Base-by-base conservation (phyloP, 2,113 vertebrate species). In the Artemisiospiza belli region DNA sequence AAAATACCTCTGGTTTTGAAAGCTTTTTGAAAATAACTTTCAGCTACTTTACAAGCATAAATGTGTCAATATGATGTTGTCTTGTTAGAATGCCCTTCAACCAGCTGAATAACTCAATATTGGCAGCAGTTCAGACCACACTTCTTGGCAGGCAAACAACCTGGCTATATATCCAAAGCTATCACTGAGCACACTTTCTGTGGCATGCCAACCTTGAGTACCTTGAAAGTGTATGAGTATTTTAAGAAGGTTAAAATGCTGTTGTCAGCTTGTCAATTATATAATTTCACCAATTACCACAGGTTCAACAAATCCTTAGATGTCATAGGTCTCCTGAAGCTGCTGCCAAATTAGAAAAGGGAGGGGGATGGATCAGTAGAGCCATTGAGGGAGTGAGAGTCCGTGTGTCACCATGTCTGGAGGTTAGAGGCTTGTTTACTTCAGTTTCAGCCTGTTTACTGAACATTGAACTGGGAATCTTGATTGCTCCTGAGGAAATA, bases 91-190 rank as follows among this genome's bases (percentile, higher is more conserved):
- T 47, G 84, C 46, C 76, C 82, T 95, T 91, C 79, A 77, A n/a
- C 59, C 55, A 91, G 70, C 63, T 83, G 87, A 35, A 62, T 80
- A 92, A 80, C 17, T 92, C 81, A 77, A 55, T 58, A 67, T 2
- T 90, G 89, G 90, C 95, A 90, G 51, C 31, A 83, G 33, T 95
- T 91, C 94, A 74, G 51, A 86, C 51, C 46, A 74, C 90, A 91
- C 44, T 73, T 41, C 59, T 93, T 86, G 82, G 91, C 93, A 86
- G 59, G 67, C 27, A 87, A 83, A 54, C 33, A 87, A 55, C 24
- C 67, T 83, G 70, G 55, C 74, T 85, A 8, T 28, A 35, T 22
- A 83, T 30, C 62, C 66, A 66, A 55, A 79, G 43, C 62, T 17
- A 57, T 33, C 67, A 62, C 49, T 61, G 23, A 83, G 46, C 55